A percentile compares a stretch with the other conserved stretches of the same genome.
These are phyloP conservation scores for Urocynchramus pylzowi DNA, from an alignment of 2,113 vertebrate species.

Conservation along the genomic window DNA sequence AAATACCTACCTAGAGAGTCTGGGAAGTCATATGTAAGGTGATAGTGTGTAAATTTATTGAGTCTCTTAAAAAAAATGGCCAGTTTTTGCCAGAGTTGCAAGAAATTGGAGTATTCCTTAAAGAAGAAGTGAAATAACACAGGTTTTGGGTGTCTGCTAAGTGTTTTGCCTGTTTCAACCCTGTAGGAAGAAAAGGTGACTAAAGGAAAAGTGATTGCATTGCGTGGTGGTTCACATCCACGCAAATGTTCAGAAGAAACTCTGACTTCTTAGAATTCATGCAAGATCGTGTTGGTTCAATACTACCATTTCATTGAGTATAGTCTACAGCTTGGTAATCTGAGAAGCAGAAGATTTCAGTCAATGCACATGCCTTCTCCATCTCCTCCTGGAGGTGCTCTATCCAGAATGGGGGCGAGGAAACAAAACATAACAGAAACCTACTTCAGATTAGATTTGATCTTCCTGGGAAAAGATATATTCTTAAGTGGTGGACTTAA, in stretches of 20 bases:
- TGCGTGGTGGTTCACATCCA: background rate
- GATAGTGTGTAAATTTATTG: background rate
- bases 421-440: background rate
- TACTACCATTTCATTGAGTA: background rate
- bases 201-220: background rate
- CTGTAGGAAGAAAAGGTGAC: background rate
- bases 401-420: background rate
- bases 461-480: background rate
- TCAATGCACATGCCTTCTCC: background rate
- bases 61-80: background rate
- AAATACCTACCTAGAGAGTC: background rate
- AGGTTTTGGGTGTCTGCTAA: background rate
- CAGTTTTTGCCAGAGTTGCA: background rate
- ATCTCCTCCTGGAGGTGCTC: background rate
- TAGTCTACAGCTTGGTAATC: background rate
- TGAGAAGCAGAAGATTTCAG: background rate
- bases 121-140: background rate
- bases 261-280: background rate
- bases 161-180: background rate
- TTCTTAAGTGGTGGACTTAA: background rate
- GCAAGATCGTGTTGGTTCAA: background rate
- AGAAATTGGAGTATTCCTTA: background rate
- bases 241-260: background rate
- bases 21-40: background rate
- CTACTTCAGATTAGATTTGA: background rate